Base-by-base conservation (phyloP, 1,140 invertebrate genomes). In the Cotesia typhae region DNA sequence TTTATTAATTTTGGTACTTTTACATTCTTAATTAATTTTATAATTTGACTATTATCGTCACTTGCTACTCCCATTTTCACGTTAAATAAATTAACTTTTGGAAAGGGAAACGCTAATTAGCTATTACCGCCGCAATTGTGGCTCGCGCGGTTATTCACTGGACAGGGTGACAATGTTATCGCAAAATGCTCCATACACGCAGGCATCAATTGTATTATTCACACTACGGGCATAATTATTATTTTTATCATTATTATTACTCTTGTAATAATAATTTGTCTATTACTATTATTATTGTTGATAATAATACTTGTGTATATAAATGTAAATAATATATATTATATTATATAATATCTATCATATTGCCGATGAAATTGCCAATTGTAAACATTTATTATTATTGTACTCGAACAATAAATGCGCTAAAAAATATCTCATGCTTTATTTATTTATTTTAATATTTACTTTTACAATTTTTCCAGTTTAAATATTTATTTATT, bases 371-470 rank as follows among this genome's bases (percentile, higher is more conserved):
- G 70, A 41, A 65, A 41, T 36, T 65, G 63, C 63, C 63, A 65
- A 84, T 75, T 84, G 80, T 85, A 72, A 28, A 78, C 81, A 83
- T 83, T 79, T 73, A 82, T 74, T 69, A 85, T 76, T 84, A 78
- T 47, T 47, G 41, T 85, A 84, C 80, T 78, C 79, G 80, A 84
- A 81, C 81, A 85, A 85, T 85, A 85, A 85, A 82, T 72, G 76
- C 79, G 81, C 79, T 76, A 77, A 81, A 82, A 74, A 35, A 71
- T 59, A 47, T 47, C 6, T 47, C 6, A 47, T 6, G 10, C 41
- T 2, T 1, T 47, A 10, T 47, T 47, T 47, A 47, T 47, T 47
- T 47, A 47, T 47, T 47, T 47, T 9, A 47, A 47, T 47, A 47
- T 9, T 47, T 28, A 28, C 2, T 28, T 28, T 28, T 28, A 1